These are phyloP conservation scores for Pionites leucogaster DNA, from an alignment of 2,113 vertebrate genomes.

Conservation along the genomic window DNA sequence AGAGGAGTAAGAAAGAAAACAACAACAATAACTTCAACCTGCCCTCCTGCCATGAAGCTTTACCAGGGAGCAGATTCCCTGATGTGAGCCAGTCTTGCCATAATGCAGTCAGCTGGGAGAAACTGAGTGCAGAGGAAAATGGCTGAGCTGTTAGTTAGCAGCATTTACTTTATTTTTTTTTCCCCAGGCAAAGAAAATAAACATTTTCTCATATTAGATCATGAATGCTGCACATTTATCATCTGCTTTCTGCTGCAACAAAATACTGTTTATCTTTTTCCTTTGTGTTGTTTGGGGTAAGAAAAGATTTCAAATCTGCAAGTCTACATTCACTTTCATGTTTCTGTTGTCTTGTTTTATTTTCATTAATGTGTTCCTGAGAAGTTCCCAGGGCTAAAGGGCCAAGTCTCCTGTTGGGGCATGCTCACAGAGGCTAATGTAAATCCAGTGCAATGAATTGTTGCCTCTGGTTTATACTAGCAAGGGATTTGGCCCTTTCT, in stretches of 20 bases:
- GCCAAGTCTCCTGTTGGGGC: background rate
- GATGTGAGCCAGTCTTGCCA: background rate
- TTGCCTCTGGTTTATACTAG: background rate
- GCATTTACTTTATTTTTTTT: background rate
- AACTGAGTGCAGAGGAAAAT: background rate
- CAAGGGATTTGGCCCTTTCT: background rate
- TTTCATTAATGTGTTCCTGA: background rate
- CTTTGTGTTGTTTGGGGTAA: background rate
- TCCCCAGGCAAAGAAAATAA: conserved; percentile 1
- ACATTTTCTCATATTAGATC: background rate
- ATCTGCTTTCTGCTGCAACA: background rate
- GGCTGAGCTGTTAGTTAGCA: background rate
- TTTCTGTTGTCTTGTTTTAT: background rate
- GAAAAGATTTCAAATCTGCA: background rate
- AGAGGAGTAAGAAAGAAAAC: background rate
- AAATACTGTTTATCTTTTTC: background rate
- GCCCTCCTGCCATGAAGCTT: background rate
- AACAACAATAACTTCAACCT: background rate
- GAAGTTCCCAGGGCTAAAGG: background rate
- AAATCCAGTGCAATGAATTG: background rate
- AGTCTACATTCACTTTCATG: background rate
- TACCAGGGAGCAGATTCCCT: background rate
- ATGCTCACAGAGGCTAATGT: background rate
- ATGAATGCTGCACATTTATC: background rate
- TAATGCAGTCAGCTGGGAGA: background rate